Evolutionary conservation across 37 sponge, comb jelly and placozoan species (phyloP).

Genomic region (Beroe forskalii): DNA sequence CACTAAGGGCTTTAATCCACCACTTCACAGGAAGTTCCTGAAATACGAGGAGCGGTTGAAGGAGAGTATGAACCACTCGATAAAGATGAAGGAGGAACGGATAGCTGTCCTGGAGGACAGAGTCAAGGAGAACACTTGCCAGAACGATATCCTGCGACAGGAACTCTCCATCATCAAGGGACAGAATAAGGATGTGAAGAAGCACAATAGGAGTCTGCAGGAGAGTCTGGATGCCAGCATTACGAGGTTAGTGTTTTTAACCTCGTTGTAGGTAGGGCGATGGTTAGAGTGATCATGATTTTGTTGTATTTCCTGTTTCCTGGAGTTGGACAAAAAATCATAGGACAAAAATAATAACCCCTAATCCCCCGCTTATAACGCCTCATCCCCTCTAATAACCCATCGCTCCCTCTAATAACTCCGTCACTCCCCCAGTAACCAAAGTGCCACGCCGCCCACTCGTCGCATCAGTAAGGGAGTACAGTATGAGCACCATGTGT

Average conservation of each 20-base stretch:
- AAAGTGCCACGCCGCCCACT: not conserved
- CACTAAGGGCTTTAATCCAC: no score
- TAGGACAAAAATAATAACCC: no score
- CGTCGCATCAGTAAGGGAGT: constrained; percentile 33
- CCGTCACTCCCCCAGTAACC: no score
- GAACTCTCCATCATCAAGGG: constrained; percentile 48
- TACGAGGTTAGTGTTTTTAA: constrained; percentile 20
- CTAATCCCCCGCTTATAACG: no score
- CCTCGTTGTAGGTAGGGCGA: no score
- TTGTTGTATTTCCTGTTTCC: no score
- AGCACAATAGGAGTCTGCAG: constrained; percentile 53
- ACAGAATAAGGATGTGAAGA: constrained; percentile 33
- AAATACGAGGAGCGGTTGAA: constrained; percentile 44
- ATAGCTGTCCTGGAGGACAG: constrained; percentile 49
- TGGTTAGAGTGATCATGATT: no score
- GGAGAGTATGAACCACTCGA: constrained; percentile 20
- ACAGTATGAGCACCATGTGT: constrained; percentile 43
- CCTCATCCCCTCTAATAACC: no score
- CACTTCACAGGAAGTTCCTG: constrained; percentile 37
- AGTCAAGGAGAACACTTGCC: constrained; percentile 42
- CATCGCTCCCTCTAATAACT: no score
- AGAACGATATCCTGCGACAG: constrained; percentile 54
- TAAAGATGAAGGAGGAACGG: constrained; percentile 50
- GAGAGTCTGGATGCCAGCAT: constrained; percentile 44
- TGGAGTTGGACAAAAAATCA: no score